These are phyloP conservation scores for Proctacanthus coquilletti DNA, from an alignment of 1,140 invertebrate genomes.

Conservation along the genomic window DNA sequence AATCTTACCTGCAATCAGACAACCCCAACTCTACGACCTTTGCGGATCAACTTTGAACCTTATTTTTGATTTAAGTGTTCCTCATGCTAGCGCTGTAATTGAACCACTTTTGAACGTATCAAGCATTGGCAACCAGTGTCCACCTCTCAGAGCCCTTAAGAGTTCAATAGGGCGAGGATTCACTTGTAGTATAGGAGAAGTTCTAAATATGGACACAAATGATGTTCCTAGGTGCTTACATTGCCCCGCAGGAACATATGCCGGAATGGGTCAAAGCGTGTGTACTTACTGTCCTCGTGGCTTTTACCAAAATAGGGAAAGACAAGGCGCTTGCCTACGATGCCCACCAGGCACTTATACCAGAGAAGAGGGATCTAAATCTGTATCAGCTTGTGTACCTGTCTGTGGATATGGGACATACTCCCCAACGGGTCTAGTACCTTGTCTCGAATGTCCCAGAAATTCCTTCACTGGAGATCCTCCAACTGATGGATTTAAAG, in stretches of 20 bases:
- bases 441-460: conserved; percentile 86
- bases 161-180: conserved; percentile 80
- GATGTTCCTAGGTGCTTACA: conserved; percentile 86
- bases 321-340: conserved; percentile 70
- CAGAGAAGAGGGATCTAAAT: conserved; percentile 74
- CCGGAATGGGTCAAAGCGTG: conserved; percentile 66
- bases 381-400: conserved; percentile 67
- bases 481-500: conserved; percentile 79
- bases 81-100: conserved; percentile 79
- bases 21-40: conserved; percentile 82
- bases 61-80: conserved; percentile 87
- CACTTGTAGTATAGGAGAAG: conserved; percentile 83
- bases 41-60: conserved; percentile 85
- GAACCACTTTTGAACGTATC: conserved; percentile 78
- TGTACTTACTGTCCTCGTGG: conserved; percentile 82
- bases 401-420: conserved; percentile 94
- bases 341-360: conserved; percentile 91
- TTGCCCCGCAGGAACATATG: conserved; percentile 89
- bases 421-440: conserved; percentile 84
- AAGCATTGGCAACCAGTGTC: conserved; percentile 79
- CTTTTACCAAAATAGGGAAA: conserved; percentile 81
- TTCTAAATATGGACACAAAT: conserved; percentile 79
- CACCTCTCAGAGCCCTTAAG: conserved; percentile 67
- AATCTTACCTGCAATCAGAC: conserved; percentile 71
- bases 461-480: conserved; percentile 83